Base-by-base conservation (phyloP, 1,140 invertebrate genomes). In the Magallana ariakensis region DNA sequence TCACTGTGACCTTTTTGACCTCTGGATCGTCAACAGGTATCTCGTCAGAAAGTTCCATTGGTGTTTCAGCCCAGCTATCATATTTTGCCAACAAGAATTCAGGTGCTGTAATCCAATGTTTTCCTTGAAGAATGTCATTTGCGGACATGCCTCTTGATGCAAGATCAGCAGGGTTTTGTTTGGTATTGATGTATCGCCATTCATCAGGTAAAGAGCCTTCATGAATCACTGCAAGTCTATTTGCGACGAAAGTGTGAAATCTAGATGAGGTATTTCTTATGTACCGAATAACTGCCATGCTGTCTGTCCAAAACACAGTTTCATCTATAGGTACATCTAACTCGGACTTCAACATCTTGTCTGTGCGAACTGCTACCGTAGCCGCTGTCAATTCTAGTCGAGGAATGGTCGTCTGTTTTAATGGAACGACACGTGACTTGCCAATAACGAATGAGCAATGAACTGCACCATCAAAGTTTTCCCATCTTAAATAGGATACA, bases 381-480 rank as follows among this genome's bases (percentile, higher is more conserved):
- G 90, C 87, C 6, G 88, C 89, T 58, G 87, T 92, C 11, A 90
- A 62, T 66, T 90, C 87, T 19, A 89, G 22, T 58, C 87, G 19
- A 8, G 89, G 88, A 13, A 91, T 80, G 54, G 88, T 91, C 13
- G 89, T 70, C 6, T 87, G 5, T 13, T 87, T 87, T 15, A 83
- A 66, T n/a, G 91, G 91, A 2, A 87, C 84, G 0, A 91, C 90
- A 80, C 86, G 83, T 9, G 88, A 70, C 60, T 92, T 93, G 83
- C 58, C 94, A 85, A 70, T 91, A 84, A 83, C 93, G 92, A 57
- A 93, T 87, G 80, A 58, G 8, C 89, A 89, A 16, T 86, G 80
- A n/a, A 90, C 86, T 2, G 58, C 13, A 11, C 82, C 84, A 11
- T 85, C 33, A 3, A 33, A 10, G 58, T 84, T 83, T 33, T 85